Conservation (phyloP, 2,888 invertebrate species). For the Drosophila paramelanica region DNA sequence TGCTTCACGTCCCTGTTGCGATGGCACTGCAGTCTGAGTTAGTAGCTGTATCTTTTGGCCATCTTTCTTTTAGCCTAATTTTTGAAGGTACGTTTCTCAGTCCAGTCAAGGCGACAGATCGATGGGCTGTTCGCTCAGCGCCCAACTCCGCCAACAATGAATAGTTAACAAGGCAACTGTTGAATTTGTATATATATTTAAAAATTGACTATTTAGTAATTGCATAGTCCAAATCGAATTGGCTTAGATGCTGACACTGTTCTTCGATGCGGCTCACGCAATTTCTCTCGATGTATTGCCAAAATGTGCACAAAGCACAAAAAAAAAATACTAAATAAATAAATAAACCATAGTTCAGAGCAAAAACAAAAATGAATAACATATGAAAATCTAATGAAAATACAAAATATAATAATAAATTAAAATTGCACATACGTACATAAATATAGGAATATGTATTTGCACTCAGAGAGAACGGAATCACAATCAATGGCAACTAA, state of each 20-base stretch:
- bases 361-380: constrained; percentile 9
- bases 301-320: constrained; percentile 44
- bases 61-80: constrained; percentile 58
- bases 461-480: constrained; percentile 56
- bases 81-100: constrained; percentile 17
- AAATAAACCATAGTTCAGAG: constrained; percentile 25
- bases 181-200: constrained; percentile 71
- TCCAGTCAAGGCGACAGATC: constrained; percentile 25
- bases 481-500: constrained; percentile 73
- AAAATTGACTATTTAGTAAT: constrained; percentile 14
- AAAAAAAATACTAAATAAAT: constrained; percentile 19
- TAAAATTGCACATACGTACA: constrained; percentile 32
- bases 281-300: constrained; percentile 50
- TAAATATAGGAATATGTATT: constrained; percentile 18
- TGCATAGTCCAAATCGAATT: constrained; percentile 42
- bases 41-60: constrained; percentile 60
- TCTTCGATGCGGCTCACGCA: constrained; percentile 19
- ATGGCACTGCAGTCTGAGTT: constrained; percentile 66
- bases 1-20: constrained; percentile 53
- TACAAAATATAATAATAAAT: constrained; percentile 22
- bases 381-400: constrained; percentile 32
- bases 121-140: constrained; percentile 24
- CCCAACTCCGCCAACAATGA: constrained; percentile 38
- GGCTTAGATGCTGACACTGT: constrained; percentile 14
- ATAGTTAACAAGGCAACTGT: constrained; percentile 71